Evolutionary conservation across 2,888 invertebrate species (phyloP), one percentile per base, ranked within the genome.

Genomic region (Sarcophaga variegata): DNA sequence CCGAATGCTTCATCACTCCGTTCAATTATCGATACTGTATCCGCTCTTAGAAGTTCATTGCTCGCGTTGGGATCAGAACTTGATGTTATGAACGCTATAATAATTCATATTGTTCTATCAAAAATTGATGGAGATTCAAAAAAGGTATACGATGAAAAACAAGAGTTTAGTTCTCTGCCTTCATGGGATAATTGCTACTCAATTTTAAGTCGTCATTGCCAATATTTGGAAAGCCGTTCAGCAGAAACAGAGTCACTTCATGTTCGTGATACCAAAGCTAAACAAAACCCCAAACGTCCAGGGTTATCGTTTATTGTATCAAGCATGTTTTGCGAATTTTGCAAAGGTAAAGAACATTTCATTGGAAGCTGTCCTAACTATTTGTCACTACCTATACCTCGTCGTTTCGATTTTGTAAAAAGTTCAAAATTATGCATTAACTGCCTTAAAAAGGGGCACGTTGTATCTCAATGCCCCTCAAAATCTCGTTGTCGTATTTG

Each of bases 401-500:
- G 37, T 20, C 75, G 66, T 47, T 80, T 84, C 54, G 70, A 84
- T 14, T 80, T 80, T 14, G 84, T 64, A 11, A 84, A 84, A 60
- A n/a, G 66, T 27, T n/a, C 22, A n/a, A 70, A 70, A 12, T 49
- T 70, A 3, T 84, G 71, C 12, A 75, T 80, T 14, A 80, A 84
- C 12, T 84, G 84, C n/a, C 70, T 80, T n/a, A 63, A 20, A 25
- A 85, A 67, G 54, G 77, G 77, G 0, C 81, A 77, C 25, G 20
- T 72, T 4, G 66, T 81, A 0, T 10, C 81, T 0, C 22, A 81
- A 4, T 85, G n/a, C n/a, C 25, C 25, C 8, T 78, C 70, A 2
- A 78, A 70, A 45, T 78, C 78, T 25, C 80, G 75, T 11, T 81
- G 47, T n/a, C 70, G 79, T 12, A 54, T 45, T 11, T 82, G 82